Conservation (phyloP, 2,113 vertebrate genomes). For the Rhinolophus ferrumequinum region DNA sequence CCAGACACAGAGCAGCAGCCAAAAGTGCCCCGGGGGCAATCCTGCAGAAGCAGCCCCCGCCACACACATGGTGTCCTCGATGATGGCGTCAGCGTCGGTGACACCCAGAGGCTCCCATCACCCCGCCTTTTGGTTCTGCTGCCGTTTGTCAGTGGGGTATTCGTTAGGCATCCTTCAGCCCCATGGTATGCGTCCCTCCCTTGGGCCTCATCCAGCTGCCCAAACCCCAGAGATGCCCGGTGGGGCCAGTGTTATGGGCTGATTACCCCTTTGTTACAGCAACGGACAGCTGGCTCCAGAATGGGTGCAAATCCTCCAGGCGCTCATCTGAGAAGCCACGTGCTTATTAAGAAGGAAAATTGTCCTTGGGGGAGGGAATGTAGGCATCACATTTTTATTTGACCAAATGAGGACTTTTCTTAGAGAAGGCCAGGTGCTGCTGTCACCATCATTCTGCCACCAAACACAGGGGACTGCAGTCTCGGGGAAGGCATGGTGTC, state of each 20-base stretch:
- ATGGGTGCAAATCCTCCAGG: rapidly evolving
- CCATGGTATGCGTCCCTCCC: background rate
- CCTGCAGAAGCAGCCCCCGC: background rate
- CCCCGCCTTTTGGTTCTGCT: too few species aligned
- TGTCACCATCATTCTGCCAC: background rate
- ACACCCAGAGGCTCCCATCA: background rate
- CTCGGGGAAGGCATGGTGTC: rapidly evolving
- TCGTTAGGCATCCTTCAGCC: too few species aligned
- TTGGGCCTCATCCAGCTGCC: background rate
- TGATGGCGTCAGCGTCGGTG: background rate
- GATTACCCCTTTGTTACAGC: background rate
- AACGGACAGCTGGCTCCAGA: too few species aligned
- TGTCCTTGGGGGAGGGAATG: rapidly evolving
- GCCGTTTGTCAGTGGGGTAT: rapidly evolving
- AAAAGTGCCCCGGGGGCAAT: rapidly evolving
- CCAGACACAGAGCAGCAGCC: rapidly evolving
- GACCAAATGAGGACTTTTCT: background rate
- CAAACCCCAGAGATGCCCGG: background rate
- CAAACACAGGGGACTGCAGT: rapidly evolving
- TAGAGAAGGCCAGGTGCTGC: too few species aligned
- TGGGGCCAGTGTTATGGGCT: rapidly evolving
- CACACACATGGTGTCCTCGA: background rate
- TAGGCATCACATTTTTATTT: background rate
- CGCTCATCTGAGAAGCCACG: rapidly evolving
- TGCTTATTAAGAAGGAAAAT: background rate